Base-by-base conservation (phyloP, 2,113 vertebrate species). In the Xenopus laevis region DNA sequence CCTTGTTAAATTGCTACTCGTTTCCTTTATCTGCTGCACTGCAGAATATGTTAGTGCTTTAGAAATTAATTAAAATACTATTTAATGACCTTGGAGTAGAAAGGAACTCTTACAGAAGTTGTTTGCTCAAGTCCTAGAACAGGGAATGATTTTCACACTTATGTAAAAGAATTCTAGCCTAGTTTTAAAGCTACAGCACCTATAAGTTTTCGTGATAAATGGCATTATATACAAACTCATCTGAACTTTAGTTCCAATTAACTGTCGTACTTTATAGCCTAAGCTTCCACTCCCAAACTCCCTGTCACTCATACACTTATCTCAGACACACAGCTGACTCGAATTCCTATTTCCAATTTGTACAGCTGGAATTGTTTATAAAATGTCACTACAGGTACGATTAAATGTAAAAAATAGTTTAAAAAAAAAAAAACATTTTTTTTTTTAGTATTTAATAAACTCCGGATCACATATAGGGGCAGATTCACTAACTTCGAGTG, bases 271-370 rank as follows among this genome's bases (percentile, higher is more conserved):
- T 70, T 77, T 77, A 77, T 63, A 69, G 67, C 52, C 66, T 62
- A 70, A 77, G 74, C 74, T 77, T 77, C 21, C 69, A 13, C 50
- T 40, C 30, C 60, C 20, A 62, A 77, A 59, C 67, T 52, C 47
- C 11, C 47, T 77, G 74, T 77, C 74, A 77, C 66, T 77, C 74
- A 77, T 16, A 30, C 47, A 77, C 67, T 70, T 77, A 77, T 77
- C 74, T 69, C 74, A 45, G 74, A 27, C 74, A 70, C 67, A 64
- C 74, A 77, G 67, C 67, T 70, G 67, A 53, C 74, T 77, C 74
- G 70, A 77, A 77, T 77, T 77, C 74, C 74, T 69, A 44, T 61
- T 70, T 77, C 74, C 74, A 77, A 77, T 77, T 77, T 77, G 33
- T n/a, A 77, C 74, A 64, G 73, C 67, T 64, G 59, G 67, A 67